Conservation (phyloP, 2,888 invertebrate species). For the Masnerella sp. region DNA sequence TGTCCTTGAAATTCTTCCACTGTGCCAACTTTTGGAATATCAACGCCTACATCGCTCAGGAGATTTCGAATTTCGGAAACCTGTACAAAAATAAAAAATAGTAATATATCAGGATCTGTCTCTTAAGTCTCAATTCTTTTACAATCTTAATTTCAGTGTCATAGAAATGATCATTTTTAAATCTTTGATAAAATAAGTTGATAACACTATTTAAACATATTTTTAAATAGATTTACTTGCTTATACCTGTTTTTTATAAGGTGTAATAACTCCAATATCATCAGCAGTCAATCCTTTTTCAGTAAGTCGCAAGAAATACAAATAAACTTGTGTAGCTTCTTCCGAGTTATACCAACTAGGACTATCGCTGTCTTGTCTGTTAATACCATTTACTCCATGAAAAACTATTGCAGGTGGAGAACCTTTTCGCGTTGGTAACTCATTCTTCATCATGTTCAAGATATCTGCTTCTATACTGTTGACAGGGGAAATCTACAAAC, state of each 20-base stretch:
- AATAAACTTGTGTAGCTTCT: slow-evolving; percentile 85
- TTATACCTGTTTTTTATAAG: slow-evolving; percentile 92
- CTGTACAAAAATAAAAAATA: too few species aligned
- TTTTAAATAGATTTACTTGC: too few species aligned
- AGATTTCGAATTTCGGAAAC: slow-evolving; percentile 82
- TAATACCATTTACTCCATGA: slow-evolving; percentile 84
- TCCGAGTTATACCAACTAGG: slow-evolving; percentile 94
- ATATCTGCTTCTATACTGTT: too few species aligned
- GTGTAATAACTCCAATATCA: slow-evolving; percentile 94
- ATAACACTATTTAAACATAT: too few species aligned
- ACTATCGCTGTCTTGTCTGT: slow-evolving; percentile 85
- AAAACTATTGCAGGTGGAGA: slow-evolving; percentile 83
- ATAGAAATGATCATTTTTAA: too few species aligned
- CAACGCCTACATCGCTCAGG: slow-evolving; percentile 79
- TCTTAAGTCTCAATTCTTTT: too few species aligned
- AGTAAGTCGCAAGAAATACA: slow-evolving; percentile 83
- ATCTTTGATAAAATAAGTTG: too few species aligned
- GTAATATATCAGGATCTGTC: too few species aligned
- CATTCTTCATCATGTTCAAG: too few species aligned
- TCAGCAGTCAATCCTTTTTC: slow-evolving; percentile 81
- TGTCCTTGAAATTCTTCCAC: slow-evolving; percentile 94
- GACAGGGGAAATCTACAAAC: slow-evolving; percentile 72
- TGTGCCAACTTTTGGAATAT: slow-evolving; percentile 85
- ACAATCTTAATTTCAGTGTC: too few species aligned
- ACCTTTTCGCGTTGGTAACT: too few species aligned